Base-by-base conservation (phyloP, 30 jellyfish, hydroid and myxozoan genomes). In the Hydractinia echinata region DNA sequence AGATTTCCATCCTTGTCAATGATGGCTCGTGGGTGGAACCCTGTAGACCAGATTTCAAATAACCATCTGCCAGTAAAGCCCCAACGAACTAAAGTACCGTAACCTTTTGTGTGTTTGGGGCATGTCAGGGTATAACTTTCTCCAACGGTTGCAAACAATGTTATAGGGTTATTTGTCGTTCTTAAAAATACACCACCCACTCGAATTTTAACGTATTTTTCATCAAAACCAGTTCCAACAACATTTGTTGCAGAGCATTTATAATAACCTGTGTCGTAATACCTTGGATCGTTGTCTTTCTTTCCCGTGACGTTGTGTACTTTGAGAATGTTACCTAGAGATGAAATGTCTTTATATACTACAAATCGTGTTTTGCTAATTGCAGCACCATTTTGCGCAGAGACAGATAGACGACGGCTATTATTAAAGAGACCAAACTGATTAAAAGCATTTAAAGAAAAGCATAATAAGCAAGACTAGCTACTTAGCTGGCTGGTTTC, bases 161-260 rank as follows among this genome's bases (percentile, higher is more conserved):
- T n/a, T n/a, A n/a, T n/a, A n/a, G n/a, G n/a, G n/a, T n/a, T n/a
- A n/a, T n/a, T n/a, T n/a, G n/a, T n/a, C n/a, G n/a, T n/a, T n/a
- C n/a, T n/a, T n/a, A n/a, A n/a, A n/a, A 76, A 76, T 6, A 61
- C 60, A 79, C 87, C 83, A 85, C 54, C 58, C 21, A 85, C 91
- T 58, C 55, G 79, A 72, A 67, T 78, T 10, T 49, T 14, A 72
- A 84, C 64, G 16, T 39, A 11, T 11, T 21, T 79, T 53, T 84
- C 92, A 39, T 20, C 67, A 77, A 84, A 84, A 4, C 60, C 84
- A 14, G 92, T 76, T n/a, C 92, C 92, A 8, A 73, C 20, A n/a
- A 21, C 55, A 62, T 84, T 84, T 5, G 85, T 58, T 4, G 92
- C 92, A 18, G 77, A 21, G 85, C 92, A 84, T 52, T 66, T 58